These are phyloP conservation scores for Xiphydria camelus DNA, from an alignment of 2,888 invertebrate genomes.

Conservation along the genomic window DNA sequence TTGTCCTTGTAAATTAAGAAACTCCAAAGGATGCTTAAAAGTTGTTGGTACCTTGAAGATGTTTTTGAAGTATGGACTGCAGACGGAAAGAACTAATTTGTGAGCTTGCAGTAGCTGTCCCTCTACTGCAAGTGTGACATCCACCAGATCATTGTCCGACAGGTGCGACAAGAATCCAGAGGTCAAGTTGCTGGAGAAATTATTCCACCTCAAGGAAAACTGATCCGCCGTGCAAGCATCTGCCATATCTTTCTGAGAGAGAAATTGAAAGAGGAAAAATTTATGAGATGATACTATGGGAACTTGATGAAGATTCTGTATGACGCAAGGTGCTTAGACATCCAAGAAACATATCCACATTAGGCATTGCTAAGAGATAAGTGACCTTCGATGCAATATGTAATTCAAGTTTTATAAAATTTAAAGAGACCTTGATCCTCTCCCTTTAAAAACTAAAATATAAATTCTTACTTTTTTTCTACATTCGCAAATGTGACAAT, in stretches of 20 bases:
- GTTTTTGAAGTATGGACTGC: slow-evolving; percentile 59
- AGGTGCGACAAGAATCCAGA: slow-evolving; percentile 55
- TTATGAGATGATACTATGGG: no score
- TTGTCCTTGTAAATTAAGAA: background rate
- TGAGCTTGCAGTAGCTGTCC: slow-evolving; percentile 58
- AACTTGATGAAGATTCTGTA: no score
- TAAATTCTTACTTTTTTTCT: no score
- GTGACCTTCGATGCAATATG: no score
- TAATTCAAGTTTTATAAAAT: no score
- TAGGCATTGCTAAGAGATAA: no score
- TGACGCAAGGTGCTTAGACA: no score
- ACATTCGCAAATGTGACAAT: no score
- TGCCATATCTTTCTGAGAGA: slow-evolving; percentile 38
- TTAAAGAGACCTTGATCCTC: no score
- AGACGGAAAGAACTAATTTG: slow-evolving; percentile 58
- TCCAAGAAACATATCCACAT: no score
- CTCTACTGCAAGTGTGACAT: slow-evolving; percentile 60
- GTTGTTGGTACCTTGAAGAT: slow-evolving; percentile 49
- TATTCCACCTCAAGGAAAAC: slow-evolving; percentile 58
- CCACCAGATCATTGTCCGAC: slow-evolving; percentile 56
- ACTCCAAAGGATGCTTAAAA: background rate
- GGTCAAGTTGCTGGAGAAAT: slow-evolving; percentile 56
- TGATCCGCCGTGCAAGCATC: slow-evolving; percentile 26
- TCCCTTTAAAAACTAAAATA: no score
- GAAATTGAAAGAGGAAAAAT: no score